Evolutionary conservation across 2,113 vertebrate genomes (phyloP).

Genomic region (Grammatotria lemairii): DNA sequence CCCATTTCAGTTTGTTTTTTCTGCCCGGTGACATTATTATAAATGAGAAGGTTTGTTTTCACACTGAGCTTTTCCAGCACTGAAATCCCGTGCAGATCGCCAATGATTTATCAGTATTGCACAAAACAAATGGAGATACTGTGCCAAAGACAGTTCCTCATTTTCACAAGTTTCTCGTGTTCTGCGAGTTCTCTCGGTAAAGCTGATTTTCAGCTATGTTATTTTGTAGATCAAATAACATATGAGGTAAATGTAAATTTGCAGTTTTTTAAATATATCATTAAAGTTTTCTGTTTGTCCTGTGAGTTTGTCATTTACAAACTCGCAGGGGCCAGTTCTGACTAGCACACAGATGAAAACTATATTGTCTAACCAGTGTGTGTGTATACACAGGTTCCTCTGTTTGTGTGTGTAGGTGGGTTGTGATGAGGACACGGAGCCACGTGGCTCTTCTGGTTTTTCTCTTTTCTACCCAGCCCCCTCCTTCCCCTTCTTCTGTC

Average conservation of each 20-base stretch:
- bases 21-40: neutral
- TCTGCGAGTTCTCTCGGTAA: neutral
- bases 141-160: neutral
- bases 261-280: neutral
- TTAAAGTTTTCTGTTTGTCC: neutral
- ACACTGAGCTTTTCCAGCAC: neutral
- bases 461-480: neutral
- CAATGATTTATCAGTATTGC: neutral
- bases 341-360: neutral
- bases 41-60: conserved; percentile 7
- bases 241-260: neutral
- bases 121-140: neutral
- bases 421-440: neutral
- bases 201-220: too few relatives aligned
- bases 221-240: neutral
- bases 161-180: neutral
- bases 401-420: neutral
- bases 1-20: conserved; percentile 8
- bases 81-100: neutral
- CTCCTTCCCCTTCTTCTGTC: neutral
- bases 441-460: neutral
- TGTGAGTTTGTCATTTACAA: neutral
- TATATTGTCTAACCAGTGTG: neutral
- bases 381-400: neutral
- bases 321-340: neutral